A percentile compares a stretch with the other conserved stretches of the same genome.
These are phyloP conservation scores for Andinoacara biseriatus DNA, from an alignment of 2,113 vertebrate genomes.

Conservation along the genomic window DNA sequence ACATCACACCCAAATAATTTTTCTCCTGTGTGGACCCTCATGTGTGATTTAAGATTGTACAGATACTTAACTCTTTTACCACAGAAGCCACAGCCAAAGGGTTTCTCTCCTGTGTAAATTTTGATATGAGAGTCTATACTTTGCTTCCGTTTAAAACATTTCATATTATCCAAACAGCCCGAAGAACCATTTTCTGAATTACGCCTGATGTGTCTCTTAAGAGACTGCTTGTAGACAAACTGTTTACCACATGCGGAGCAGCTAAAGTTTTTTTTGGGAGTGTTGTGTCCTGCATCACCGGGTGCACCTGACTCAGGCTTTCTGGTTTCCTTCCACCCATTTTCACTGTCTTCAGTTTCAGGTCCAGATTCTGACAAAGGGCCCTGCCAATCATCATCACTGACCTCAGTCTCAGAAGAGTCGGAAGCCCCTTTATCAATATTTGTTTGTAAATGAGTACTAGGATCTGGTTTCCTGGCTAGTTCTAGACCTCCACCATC, in stretches of 20 bases:
- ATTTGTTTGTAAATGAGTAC: constrained; percentile 13
- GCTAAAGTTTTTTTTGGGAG: not conserved
- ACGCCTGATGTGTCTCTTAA: constrained; percentile 38
- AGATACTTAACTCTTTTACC: constrained; percentile 26
- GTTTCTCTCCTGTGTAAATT: constrained; percentile 18
- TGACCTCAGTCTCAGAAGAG: constrained; percentile 13
- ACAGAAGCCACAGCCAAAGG: constrained; percentile 11
- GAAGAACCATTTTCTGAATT: constrained; percentile 23
- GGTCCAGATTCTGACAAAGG: not conserved
- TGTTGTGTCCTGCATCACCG: not conserved
- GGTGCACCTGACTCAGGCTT: not conserved
- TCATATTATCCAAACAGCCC: not conserved
- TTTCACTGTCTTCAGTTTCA: not conserved
- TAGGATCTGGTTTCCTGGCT: not conserved
- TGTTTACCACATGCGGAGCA: constrained; percentile 30
- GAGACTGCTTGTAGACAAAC: constrained; percentile 8
- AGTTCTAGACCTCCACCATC: not conserved
- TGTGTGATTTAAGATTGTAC: constrained; percentile 21
- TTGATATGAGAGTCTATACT: not conserved
- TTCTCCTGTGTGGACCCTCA: constrained; percentile 27
- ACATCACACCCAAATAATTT: constrained; percentile 28
- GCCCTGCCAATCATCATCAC: constrained; percentile 14
- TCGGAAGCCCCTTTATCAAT: not conserved
- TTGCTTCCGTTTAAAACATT: not conserved
- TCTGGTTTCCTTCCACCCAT: not conserved